Evolutionary conservation across 2,888 invertebrate species (phyloP), one percentile per base, ranked within the genome.

Genomic region (Cantharis flavilabris): DNA sequence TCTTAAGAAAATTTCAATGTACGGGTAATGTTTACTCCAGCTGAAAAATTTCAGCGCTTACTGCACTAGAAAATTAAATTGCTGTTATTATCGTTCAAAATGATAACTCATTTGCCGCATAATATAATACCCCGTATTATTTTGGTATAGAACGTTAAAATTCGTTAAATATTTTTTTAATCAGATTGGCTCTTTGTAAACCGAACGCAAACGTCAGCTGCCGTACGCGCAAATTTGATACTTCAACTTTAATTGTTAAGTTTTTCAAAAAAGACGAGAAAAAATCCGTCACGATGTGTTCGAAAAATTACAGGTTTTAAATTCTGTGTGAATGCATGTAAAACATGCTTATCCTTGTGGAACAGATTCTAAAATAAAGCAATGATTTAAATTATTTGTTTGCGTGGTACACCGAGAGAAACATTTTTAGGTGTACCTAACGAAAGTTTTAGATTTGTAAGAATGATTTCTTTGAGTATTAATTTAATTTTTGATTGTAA

Each of bases 191-290:
- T 49, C 49, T 49, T 49, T 49, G 49, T n/a, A 7, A n/a, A n/a
- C 49, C 80, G 81, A 82, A 81, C 83, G 76, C 82, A 83, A 83
- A 83, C 85, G 84, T 85, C 85, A 84, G 85, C 84, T 85, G 85
- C 82, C 79, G 82, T 80, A 81, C 82, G 84, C 83, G 82, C 84
- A 83, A 84, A 78, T 64, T 78, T 75, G 78, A 78, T 75, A 74
- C 78, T 75, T 62, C 62, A 73, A 73, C 75, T 72, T 78, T 75
- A 75, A 73, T 78, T 78, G 77, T 75, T 72, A 72, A 62, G 74
- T 72, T 73, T 71, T 71, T 71, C 16, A 13, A 28, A 73, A 73
- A 76, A 71, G 73, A 73, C 69, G 26, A 33, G 69, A 67, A 71
- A 76, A 70, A 62, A 69, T 4, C 20, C 11, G 23, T 65, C 65